Base-by-base conservation (phyloP, 2,888 invertebrate genomes). In the Timema cristinae region DNA sequence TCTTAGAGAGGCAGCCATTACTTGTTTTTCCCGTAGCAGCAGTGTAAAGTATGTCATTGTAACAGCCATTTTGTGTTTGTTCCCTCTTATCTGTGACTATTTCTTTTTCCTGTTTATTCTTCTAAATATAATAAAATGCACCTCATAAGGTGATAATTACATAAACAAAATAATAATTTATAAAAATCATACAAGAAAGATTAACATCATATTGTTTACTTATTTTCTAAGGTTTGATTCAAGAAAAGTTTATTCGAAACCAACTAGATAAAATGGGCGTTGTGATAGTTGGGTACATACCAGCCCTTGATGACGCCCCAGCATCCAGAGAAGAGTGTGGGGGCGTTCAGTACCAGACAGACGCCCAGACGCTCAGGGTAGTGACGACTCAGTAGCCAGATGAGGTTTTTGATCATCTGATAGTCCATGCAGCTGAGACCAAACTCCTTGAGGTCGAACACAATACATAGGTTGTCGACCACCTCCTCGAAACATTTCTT, bases 391-490 rank as follows among this genome's bases (percentile, higher is more conserved):
- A 92, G 84, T 56, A 92, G 81, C 91, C 91, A 91, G 75, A 92
- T 91, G 52, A 93, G 83, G 80, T 91, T 92, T 81, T 92, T 92
- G 13, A 92, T 85, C 74, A 92, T 85, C 80, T 91, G 91, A 80
- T 92, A 92, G 79, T 93, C 92, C 91, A 93, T 92, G 78, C 91
- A 91, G 63, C 88, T 88, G 63, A 91, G 82, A 72, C 90, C 90
- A 79, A 93, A 92, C 76, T 86, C 89, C 76, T 88, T 87, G 76
- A 93, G 81, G 81, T 93, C 92, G 82, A 93, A 93, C 56, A 92
- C 88, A 79, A 93, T 91, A 79, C 92, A 92, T 16, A 92, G 81
- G 79, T 91, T 92, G 82, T 93, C 92, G 16, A 90, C 86, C 5
- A 92, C 90, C 81, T 91, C 91, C 80, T 92, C 92, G 81, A 91